phyloP scores from a whole-genome alignment of 2,797 vertebrate species.

The Tokudaia tokunoshimensis region DNA sequence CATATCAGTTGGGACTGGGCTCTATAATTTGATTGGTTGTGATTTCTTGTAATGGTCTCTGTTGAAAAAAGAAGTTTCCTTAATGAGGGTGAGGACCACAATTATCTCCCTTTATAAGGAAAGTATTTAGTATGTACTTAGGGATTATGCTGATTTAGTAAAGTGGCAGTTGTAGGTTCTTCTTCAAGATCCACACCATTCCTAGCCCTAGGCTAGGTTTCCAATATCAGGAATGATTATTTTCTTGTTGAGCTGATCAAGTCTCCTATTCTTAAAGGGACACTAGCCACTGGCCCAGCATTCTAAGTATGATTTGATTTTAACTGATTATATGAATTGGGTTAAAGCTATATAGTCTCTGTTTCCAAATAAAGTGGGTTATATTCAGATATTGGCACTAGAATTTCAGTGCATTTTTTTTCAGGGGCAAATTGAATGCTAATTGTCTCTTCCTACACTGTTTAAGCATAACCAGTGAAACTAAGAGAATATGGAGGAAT shows the following conservation, averaged over 20 bases:
- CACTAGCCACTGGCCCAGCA: not conserved
- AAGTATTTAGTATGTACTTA: not conserved
- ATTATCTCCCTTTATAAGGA: not conserved
- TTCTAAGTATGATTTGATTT: not conserved
- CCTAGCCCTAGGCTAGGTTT: not conserved
- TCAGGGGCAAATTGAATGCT: not conserved
- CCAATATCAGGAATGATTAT: not conserved
- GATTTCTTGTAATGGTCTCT: not conserved
- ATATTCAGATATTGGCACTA: not conserved
- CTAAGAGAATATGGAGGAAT: not conserved
- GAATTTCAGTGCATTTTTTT: not conserved
- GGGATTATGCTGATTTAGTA: not conserved
- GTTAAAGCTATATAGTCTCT: not conserved
- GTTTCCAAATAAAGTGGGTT: not conserved
- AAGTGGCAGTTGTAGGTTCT: not conserved
- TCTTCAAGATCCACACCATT: not conserved
- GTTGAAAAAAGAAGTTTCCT: not conserved
- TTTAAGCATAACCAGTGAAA: not conserved
- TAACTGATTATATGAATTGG: not conserved
- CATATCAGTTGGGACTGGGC: not conserved
- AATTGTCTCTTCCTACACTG: not conserved
- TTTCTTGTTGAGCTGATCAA: not conserved
- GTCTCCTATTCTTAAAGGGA: not conserved
- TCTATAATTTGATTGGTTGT: not conserved
- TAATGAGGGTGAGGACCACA: not conserved